Evolutionary conservation across 2,797 vertebrate species (phyloP).

Genomic region (Mus spretus): DNA sequence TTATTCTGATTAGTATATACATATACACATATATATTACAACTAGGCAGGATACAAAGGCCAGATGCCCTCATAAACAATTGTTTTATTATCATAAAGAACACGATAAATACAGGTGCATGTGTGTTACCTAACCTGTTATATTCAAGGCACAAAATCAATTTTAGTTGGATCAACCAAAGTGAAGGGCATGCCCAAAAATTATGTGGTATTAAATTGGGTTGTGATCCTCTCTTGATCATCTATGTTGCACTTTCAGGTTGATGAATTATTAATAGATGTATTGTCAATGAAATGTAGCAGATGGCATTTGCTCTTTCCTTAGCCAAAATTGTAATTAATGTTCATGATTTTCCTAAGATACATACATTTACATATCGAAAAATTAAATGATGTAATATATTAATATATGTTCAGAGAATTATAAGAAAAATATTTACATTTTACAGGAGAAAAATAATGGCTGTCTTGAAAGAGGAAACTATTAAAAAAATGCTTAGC

Average conservation of each 20-base stretch:
- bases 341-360: background rate
- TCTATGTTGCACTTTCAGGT: background rate
- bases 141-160: background rate
- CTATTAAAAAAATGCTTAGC: background rate
- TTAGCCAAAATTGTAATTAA: background rate
- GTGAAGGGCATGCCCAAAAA: background rate
- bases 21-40: background rate
- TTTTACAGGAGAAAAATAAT: background rate
- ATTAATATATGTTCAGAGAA: background rate
- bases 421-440: background rate
- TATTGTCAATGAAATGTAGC: background rate
- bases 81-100: background rate
- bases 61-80: background rate
- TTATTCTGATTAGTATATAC: background rate
- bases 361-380: background rate
- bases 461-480: background rate
- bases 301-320: background rate
- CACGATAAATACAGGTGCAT: background rate
- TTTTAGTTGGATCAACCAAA: conserved; percentile 25
- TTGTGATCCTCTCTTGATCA: background rate
- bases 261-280: conserved; percentile 45
- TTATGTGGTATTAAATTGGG: background rate
- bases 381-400: background rate
- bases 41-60: background rate
- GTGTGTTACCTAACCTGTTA: background rate